Evolutionary conservation across 2,888 invertebrate genomes (phyloP).

Genomic region (Mythimna ferrago): DNA sequence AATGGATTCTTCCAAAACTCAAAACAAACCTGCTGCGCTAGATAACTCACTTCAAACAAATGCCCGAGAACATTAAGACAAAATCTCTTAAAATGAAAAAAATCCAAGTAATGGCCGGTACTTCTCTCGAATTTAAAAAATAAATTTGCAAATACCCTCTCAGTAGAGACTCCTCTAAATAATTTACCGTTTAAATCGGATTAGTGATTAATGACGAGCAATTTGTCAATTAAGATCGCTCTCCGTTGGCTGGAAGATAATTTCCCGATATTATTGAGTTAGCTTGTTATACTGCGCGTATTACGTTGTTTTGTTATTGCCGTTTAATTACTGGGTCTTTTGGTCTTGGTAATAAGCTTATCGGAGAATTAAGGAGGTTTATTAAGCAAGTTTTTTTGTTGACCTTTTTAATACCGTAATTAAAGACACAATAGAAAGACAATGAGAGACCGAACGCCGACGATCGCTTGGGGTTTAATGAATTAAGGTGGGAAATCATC

Average conservation of each 20-base stretch:
- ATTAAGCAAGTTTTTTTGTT: neutral
- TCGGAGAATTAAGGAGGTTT: constrained; percentile 1
- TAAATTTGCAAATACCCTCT: constrained; percentile 36
- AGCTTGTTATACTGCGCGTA: constrained; percentile 37
- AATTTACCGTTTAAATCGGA: constrained; percentile 49
- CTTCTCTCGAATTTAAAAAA: constrained; percentile 21
- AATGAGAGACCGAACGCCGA: no score
- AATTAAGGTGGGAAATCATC: no score
- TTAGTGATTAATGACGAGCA: constrained; percentile 56
- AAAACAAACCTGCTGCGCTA: neutral
- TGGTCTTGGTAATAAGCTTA: constrained; percentile 7
- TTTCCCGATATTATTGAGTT: constrained; percentile 32
- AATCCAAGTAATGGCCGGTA: constrained; percentile 14
- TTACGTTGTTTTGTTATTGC: constrained; percentile 42
- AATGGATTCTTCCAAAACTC: neutral
- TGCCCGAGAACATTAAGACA: neutral
- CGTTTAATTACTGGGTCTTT: constrained; percentile 16
- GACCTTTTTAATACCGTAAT: no score
- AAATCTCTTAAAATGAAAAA: constrained; percentile 30
- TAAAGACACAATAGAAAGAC: no score
- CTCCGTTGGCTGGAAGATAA: constrained; percentile 3
- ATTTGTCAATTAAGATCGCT: constrained; percentile 50
- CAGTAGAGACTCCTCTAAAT: constrained; percentile 34
- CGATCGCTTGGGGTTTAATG: no score
- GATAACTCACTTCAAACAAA: constrained; percentile 1